Conservation (phyloP, 2,888 invertebrate genomes). For the Cheiracanthium punctorium region DNA sequence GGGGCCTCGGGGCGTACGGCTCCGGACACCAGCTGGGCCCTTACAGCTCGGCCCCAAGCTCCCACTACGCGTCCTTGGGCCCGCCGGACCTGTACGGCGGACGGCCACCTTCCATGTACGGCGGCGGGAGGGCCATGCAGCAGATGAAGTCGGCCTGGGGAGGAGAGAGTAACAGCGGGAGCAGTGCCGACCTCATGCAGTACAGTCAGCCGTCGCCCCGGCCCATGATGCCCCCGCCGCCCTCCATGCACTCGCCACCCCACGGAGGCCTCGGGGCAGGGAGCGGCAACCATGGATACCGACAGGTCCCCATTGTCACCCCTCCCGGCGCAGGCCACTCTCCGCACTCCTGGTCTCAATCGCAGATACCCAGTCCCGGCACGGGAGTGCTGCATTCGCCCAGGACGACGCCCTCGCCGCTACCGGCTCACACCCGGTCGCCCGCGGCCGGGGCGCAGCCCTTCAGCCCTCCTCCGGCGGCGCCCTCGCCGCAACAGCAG, state of each 20-base stretch:
- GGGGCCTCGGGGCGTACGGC: conserved; percentile 50
- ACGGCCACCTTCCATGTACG: conserved; percentile 58
- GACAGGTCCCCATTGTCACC: conserved; percentile 59
- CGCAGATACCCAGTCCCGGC: conserved; percentile 68
- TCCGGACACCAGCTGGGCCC: conserved; percentile 58
- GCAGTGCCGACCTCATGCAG: conserved; percentile 60
- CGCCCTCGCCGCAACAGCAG: conserved; percentile 50
- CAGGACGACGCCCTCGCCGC: conserved; percentile 71
- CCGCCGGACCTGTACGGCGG: conserved; percentile 62
- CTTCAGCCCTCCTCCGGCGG: conserved; percentile 63
- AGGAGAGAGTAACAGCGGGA: conserved; percentile 37
- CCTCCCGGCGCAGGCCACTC: conserved; percentile 49
- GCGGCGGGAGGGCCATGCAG: conserved; percentile 54
- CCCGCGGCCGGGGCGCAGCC: conserved; percentile 41
- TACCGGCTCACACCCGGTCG: conserved; percentile 63
- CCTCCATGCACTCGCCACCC: conserved; percentile 58
- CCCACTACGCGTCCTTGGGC: conserved; percentile 41
- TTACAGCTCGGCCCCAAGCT: conserved; percentile 47
- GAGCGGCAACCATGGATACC: conserved; percentile 42
- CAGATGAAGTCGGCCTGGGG: conserved; percentile 68
- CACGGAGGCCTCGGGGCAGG: conserved; percentile 24
- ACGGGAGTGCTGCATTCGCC: conserved; percentile 69
- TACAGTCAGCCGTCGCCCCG: conserved; percentile 62
- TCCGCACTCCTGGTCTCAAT: conserved; percentile 70
- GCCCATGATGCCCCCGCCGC: conserved; percentile 68